phyloP scores from a whole-genome alignment of 2,888 invertebrate species.

The Bhutanitis thaidina region DNA sequence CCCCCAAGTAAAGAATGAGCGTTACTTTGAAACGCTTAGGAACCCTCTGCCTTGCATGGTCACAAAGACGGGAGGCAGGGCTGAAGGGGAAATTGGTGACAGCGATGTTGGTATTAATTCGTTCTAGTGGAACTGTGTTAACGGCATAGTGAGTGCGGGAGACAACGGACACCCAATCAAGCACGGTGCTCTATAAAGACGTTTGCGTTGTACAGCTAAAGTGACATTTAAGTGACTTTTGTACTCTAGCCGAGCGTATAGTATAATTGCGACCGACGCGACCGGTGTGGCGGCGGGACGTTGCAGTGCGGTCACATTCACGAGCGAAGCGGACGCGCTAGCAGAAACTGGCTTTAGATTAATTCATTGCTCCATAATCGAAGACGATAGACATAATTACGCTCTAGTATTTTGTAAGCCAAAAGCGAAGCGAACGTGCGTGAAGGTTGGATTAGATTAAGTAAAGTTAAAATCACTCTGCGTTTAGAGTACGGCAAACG shows the following conservation, averaged over 20 bases:
- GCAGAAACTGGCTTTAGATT: conserved; percentile 25
- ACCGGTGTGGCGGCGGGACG: conserved; percentile 18
- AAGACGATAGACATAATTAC: conserved; percentile 26
- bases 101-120: background rate
- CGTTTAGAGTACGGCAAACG: conserved; percentile 23
- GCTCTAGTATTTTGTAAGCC: conserved; percentile 29
- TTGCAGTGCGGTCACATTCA: conserved; percentile 20
- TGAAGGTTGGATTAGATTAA: conserved; percentile 30
- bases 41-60: background rate
- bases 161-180: conserved; percentile 4
- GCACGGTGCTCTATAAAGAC: conserved; percentile 6
- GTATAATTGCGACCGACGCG: conserved; percentile 22
- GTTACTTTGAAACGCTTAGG: background rate
- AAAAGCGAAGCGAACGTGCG: conserved; percentile 23
- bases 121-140: conserved; percentile 8
- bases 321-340: conserved; percentile 17
- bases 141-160: background rate
- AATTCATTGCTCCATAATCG: conserved; percentile 29
- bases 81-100: background rate
- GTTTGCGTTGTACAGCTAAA: conserved; percentile 21
- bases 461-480: conserved; percentile 31
- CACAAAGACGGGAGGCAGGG: background rate
- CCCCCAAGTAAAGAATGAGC: background rate
- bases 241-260: conserved; percentile 27
- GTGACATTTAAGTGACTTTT: conserved; percentile 27